phyloP scores from a whole-genome alignment of 2,113 vertebrate species.

The Procapra przewalskii region DNA sequence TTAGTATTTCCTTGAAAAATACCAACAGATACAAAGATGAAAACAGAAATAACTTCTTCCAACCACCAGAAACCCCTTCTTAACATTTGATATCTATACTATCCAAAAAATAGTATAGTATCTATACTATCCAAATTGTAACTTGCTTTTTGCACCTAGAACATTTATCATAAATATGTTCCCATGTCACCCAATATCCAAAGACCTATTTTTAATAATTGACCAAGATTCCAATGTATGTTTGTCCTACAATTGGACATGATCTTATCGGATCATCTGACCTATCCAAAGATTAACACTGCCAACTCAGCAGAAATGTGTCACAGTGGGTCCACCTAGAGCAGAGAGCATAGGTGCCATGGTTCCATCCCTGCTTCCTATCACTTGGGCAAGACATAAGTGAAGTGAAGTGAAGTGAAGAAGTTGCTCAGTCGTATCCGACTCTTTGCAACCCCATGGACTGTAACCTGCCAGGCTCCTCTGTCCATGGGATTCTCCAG shows the following conservation, averaged over 20 bases:
- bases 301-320: constrained; percentile 9
- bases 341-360: background rate
- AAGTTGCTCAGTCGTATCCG: too few relatives aligned
- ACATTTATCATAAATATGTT: constrained; percentile 5
- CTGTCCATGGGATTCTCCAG: too few relatives aligned
- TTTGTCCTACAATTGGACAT: background rate
- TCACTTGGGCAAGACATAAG: constrained; percentile 2
- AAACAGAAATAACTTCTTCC: constrained; percentile 39
- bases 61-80: background rate
- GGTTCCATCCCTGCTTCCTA: constrained; percentile 14
- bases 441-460: too few relatives aligned
- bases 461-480: too few relatives aligned
- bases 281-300: background rate
- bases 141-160: background rate
- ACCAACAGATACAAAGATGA: background rate
- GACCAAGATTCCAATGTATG: background rate
- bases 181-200: background rate
- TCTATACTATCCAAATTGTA: background rate
- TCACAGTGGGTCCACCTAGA: background rate
- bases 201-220: constrained; percentile 13
- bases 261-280: background rate
- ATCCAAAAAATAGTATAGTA: too few relatives aligned
- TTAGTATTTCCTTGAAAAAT: background rate
- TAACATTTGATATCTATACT: background rate
- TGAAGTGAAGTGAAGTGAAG: too few relatives aligned